Conservation (phyloP, 1,140 invertebrate species). For the Aphaenogaster ashmeadi region DNA sequence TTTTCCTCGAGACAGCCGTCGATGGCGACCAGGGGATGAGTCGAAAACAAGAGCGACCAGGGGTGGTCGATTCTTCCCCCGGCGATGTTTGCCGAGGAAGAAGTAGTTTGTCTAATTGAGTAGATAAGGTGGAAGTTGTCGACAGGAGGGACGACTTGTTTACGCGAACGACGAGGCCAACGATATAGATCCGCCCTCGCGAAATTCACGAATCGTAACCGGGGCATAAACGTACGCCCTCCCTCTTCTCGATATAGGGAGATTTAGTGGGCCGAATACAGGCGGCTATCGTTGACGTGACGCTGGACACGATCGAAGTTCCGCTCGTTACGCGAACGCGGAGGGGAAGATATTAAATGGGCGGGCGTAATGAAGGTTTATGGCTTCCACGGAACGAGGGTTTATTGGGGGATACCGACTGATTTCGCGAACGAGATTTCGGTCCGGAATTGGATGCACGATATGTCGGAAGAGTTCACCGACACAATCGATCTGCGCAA, state of each 20-base stretch:
- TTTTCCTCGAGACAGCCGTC: conserved; percentile 31
- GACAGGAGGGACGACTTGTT: conserved; percentile 75
- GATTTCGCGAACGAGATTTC: conserved; percentile 60
- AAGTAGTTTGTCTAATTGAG: conserved; percentile 79
- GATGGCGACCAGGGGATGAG: conserved; percentile 18
- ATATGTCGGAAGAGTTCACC: conserved; percentile 12
- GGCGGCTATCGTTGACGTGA: conserved; percentile 21
- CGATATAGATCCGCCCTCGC: conserved; percentile 9
- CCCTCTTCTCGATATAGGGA: conserved; percentile 7
- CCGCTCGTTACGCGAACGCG: conserved; percentile 30
- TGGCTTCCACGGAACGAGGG: conserved; percentile 39
- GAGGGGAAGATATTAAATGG: conserved; percentile 52
- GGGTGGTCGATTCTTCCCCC: neutral
- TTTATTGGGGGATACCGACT: conserved; percentile 50
- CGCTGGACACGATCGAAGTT: conserved; percentile 11
- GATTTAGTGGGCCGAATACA: conserved; percentile 41
- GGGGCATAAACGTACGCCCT: neutral
- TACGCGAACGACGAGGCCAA: conserved; percentile 70
- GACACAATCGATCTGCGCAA: conserved; percentile 17
- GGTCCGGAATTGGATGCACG: conserved; percentile 33
- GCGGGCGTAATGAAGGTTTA: conserved; percentile 57
- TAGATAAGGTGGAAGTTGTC: conserved; percentile 76
- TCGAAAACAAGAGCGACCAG: conserved; percentile 45
- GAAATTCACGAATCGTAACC: neutral
- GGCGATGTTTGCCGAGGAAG: conserved; percentile 66